A percentile compares a stretch with the other conserved stretches of the same genome.
Evolutionary conservation across 2,797 vertebrate genomes (phyloP).

Genomic region (Octomys mimax): DNA sequence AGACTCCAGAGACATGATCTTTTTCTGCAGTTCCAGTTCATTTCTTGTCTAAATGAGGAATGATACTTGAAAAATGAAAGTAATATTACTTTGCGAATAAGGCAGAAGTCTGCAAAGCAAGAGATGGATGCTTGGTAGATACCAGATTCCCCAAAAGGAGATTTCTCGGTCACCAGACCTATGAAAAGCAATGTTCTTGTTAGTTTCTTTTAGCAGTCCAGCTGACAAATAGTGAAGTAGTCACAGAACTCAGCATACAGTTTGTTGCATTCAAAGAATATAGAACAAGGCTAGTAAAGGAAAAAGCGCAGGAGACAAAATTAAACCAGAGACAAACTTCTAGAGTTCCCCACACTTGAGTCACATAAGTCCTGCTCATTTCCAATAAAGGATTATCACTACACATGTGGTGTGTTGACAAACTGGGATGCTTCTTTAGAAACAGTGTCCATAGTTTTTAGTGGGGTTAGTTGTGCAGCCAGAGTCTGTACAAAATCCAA

Average conservation of each 20-base stretch:
- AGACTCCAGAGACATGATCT: neutral
- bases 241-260: neutral
- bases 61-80: constrained; percentile 3
- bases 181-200: neutral
- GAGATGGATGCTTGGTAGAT: neutral
- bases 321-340: neutral
- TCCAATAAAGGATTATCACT: neutral
- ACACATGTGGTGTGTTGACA: neutral
- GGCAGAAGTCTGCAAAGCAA: neutral
- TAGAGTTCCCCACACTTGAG: neutral
- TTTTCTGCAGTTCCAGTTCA: neutral
- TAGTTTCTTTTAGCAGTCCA: neutral
- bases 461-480: neutral
- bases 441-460: neutral
- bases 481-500: neutral
- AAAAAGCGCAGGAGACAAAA: neutral
- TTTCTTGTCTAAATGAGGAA: constrained; percentile 51
- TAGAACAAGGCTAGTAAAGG: neutral
- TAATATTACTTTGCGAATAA: constrained; percentile 43
- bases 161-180: neutral
- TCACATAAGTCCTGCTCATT: neutral
- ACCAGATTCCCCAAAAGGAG: neutral
- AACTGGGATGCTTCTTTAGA: neutral
- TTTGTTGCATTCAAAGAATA: neutral
- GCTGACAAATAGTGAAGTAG: neutral